Base-by-base conservation (phyloP, 1,140 invertebrate species). In the Drosophila parabipectinata region DNA sequence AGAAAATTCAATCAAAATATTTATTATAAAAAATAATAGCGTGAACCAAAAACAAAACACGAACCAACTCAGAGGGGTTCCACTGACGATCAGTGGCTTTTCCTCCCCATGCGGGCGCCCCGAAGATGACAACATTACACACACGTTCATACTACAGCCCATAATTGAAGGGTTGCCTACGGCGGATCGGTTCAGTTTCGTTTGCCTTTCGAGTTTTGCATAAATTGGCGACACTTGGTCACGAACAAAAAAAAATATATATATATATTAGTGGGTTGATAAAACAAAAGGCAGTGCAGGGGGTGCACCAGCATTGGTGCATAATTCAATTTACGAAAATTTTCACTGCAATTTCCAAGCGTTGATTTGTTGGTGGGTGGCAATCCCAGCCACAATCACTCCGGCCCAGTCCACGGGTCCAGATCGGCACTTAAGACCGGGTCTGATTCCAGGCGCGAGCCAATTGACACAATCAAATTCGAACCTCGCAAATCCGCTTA, bases 1-100 rank as follows among this genome's bases (percentile, higher is more conserved):
- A 88, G 83, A 79, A 87, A 87, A 87, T 87, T 87, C 83, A 87
- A 87, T 87, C 83, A 87, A 87, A 87, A 87, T 87, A 87, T 87
- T 87, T 87, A 88, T 83, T 54, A 77, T 84, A 83, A 55, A 84
- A 61, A 58, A 57, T 66, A 52, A 53, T 58, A 58, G 44, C 44
- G 44, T 21, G 18, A 48, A 12, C 30, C 45, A 48, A 58, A 57
- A 41, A 54, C 52, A 51, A 50, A 37, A 51, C 39, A 72, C 39
- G 41, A 52, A 55, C 41, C 39, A 53, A 58, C 41, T 32, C 45
- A 5, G 52, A 28, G 62, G 61, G 60, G 73, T 50, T 53, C 32
- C 51, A 1, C 8, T 15, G 48, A n/a, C 21, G 48, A 55, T 45
- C 66, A 56, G 32, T 21, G n/a, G 55, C 32, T 57, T 50, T 72